phyloP scores from a whole-genome alignment of 1,140 invertebrate species.

The Pristionchus pacificus region DNA sequence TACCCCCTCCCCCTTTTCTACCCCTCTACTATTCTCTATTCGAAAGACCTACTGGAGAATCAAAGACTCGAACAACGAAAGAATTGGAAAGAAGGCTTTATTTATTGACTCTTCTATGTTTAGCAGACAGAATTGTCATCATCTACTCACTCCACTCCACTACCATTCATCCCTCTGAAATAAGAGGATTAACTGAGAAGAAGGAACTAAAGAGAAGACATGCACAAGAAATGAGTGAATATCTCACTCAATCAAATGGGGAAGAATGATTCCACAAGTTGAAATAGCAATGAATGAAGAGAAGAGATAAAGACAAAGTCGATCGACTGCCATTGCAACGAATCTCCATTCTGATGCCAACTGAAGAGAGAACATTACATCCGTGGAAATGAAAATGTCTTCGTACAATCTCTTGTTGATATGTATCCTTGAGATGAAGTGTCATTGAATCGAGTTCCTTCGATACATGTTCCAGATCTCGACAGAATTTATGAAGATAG shows the following conservation, averaged over 20 bases:
- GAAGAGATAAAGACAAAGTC: slow-evolving; percentile 33
- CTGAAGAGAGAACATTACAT: slow-evolving; percentile 6
- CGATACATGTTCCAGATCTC: slow-evolving; percentile 9
- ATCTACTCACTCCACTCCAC: slow-evolving; percentile 16
- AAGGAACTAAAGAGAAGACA: not conserved
- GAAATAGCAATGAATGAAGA: slow-evolving; percentile 23
- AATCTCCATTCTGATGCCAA: slow-evolving; percentile 28
- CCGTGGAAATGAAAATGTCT: too few relatives aligned
- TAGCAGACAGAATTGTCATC: not conserved
- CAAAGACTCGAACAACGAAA: not conserved
- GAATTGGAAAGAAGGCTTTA: not conserved
- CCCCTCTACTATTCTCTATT: slow-evolving; percentile 9
- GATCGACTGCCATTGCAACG: slow-evolving; percentile 30
- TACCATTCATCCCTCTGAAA: not conserved
- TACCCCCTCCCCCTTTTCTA: not conserved
- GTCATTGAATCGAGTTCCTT: not conserved
- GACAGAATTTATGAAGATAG: not conserved
- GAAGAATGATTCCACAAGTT: slow-evolving; percentile 27
- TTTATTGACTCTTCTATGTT: not conserved
- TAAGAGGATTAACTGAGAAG: not conserved
- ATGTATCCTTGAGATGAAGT: not conserved
- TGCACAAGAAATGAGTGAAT: not conserved
- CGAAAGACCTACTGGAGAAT: not conserved
- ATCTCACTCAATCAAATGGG: slow-evolving; percentile 19
- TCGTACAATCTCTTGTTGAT: not conserved